These are phyloP conservation scores for Spatula versicolor DNA, from an alignment of 2,797 vertebrate species.

Conservation along the genomic window DNA sequence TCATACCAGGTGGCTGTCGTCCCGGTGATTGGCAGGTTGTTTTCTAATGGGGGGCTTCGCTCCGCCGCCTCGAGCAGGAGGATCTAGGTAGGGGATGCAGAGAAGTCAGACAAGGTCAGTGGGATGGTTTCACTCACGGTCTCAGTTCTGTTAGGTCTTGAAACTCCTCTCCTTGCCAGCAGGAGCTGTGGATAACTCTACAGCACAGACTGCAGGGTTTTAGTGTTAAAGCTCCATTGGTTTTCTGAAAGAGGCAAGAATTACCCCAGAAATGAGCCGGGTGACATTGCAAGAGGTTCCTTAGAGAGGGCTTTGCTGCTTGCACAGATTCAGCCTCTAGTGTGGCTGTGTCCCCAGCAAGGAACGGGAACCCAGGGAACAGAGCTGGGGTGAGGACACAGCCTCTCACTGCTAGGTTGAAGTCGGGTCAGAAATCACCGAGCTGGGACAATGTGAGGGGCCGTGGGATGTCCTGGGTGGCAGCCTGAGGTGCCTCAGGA, in stretches of 20 bases:
- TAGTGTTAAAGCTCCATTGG: neutral
- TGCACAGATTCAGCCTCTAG: fast-evolving
- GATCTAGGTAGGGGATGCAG: constrained; percentile 60
- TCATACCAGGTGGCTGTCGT: constrained; percentile 76
- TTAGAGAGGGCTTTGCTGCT: neutral
- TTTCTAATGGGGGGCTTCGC: constrained; percentile 56
- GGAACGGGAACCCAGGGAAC: neutral
- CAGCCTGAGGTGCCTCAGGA: neutral
- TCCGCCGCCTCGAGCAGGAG: constrained; percentile 77
- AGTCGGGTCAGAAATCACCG: neutral
- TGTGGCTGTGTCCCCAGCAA: neutral
- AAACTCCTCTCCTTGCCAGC: neutral
- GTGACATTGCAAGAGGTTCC: neutral
- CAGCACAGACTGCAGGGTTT: fast-evolving
- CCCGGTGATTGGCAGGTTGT: constrained; percentile 72
- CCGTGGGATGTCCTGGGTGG: neutral
- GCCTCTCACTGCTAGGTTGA: neutral
- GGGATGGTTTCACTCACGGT: fast-evolving
- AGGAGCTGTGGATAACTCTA: neutral
- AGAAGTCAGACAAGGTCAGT: neutral
- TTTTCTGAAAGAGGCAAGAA: neutral
- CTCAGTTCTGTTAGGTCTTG: neutral
- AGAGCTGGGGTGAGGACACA: neutral
- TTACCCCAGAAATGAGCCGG: neutral
- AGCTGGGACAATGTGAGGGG: neutral